phyloP scores from a whole-genome alignment of 23 tunicate species.

The Botrylloides violaceus region DNA sequence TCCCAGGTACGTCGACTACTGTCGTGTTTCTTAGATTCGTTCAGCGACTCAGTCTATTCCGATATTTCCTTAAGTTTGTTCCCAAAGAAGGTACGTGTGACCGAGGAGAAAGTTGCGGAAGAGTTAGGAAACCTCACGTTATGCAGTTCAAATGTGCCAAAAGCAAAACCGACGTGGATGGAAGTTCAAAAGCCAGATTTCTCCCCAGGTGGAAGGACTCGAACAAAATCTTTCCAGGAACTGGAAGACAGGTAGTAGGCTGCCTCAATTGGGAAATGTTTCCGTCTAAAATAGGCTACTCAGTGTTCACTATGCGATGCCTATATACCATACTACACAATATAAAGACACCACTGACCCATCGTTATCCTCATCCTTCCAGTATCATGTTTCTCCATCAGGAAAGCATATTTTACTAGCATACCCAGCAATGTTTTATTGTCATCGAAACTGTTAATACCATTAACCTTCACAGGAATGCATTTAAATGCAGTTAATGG shows the following conservation, averaged over 20 bases:
- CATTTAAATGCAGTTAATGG: no score
- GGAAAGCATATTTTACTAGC: no score
- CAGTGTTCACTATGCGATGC: no score
- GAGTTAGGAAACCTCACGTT: constrained; percentile 16
- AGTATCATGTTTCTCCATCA: no score
- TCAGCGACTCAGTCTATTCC: neutral
- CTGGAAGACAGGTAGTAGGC: constrained; percentile 21
- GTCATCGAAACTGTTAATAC: no score
- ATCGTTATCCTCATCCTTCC: no score
- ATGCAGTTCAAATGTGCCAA: neutral
- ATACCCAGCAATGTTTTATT: no score
- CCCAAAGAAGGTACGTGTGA: constrained; percentile 11
- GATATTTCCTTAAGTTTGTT: constrained; percentile 1
- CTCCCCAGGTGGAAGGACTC: neutral
- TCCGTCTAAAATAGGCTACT: no score
- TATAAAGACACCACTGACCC: no score
- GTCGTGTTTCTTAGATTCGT: neutral
- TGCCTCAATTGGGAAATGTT: no score
- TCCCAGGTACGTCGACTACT: neutral
- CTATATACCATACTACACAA: no score
- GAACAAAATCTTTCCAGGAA: constrained; percentile 3
- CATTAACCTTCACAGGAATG: no score
- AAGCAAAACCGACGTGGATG: neutral
- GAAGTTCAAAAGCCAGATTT: constrained; percentile 2
- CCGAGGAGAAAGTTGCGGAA: constrained; percentile 22